These are phyloP conservation scores for Cladorhizidae sp. DNA, from an alignment of 37 sponge, comb jelly and placozoan species.

Conservation along the genomic window DNA sequence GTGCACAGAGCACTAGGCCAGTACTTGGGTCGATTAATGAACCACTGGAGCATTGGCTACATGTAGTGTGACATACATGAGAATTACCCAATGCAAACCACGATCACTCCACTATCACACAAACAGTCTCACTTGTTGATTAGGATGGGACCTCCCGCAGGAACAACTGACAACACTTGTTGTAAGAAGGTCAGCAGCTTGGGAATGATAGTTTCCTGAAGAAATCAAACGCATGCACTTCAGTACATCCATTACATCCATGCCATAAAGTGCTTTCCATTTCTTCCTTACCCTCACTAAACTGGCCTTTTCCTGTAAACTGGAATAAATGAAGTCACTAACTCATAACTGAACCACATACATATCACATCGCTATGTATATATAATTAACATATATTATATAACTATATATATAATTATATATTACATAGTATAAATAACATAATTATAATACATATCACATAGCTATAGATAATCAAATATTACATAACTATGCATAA, in stretches of 20 bases:
- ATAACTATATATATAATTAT: too few relatives aligned
- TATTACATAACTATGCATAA: too few relatives aligned
- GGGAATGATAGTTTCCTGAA: conserved; percentile 14
- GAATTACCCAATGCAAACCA: too few relatives aligned
- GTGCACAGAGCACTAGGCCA: not conserved
- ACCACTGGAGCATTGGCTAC: not conserved
- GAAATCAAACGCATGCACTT: not conserved
- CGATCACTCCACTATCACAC: not conserved
- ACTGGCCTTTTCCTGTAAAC: not conserved
- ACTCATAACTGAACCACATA: not conserved
- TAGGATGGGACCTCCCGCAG: conserved; percentile 3
- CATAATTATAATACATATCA: too few relatives aligned
- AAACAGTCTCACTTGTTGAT: conserved; percentile 6
- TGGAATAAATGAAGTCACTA: not conserved
- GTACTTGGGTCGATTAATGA: not conserved
- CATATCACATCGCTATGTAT: too few relatives aligned
- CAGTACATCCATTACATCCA: not conserved
- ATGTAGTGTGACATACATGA: not conserved
- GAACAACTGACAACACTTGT: not conserved
- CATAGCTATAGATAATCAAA: too few relatives aligned
- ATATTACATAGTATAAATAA: too few relatives aligned
- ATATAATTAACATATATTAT: too few relatives aligned
- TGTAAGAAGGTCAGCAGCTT: not conserved
- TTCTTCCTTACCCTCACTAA: not conserved
- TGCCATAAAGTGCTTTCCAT: not conserved